Evolutionary conservation across 2,888 invertebrate genomes (phyloP).

Genomic region (Lasiommata megera): DNA sequence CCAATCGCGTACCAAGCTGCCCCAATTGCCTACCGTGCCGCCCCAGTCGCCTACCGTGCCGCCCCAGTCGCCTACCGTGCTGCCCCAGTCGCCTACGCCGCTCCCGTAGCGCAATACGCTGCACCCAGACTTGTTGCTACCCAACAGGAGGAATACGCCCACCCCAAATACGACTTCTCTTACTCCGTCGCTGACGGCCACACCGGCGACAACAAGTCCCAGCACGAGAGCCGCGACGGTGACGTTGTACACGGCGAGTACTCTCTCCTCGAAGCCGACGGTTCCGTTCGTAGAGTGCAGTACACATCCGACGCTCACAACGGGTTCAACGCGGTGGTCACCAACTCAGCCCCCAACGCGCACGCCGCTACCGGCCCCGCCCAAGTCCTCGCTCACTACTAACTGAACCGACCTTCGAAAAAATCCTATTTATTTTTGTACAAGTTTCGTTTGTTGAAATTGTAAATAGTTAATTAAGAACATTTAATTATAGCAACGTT

Average conservation of each 20-base stretch:
- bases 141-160: slow-evolving; percentile 4
- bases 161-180: slow-evolving; percentile 81
- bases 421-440: background rate
- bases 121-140: slow-evolving; percentile 42
- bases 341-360: slow-evolving; percentile 59
- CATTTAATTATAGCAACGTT: too few relatives aligned
- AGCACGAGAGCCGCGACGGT: background rate
- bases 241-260: background rate
- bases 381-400: background rate
- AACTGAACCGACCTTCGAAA: background rate
- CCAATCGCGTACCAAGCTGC: slow-evolving; percentile 35
- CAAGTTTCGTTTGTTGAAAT: background rate
- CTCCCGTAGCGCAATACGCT: slow-evolving; percentile 44
- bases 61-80: slow-evolving; percentile 19
- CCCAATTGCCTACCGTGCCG: slow-evolving; percentile 5
- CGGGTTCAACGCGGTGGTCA: slow-evolving; percentile 37
- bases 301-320: background rate
- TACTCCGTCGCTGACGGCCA: slow-evolving; percentile 68
- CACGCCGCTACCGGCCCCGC: slow-evolving; percentile 33
- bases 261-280: background rate
- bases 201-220: background rate
- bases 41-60: background rate
- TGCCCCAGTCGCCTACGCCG: slow-evolving; percentile 28
- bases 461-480: too few relatives aligned
- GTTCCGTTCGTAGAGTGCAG: background rate